Conservation (phyloP, 2,797 vertebrate genomes). For the Mastacembelus armatus region DNA sequence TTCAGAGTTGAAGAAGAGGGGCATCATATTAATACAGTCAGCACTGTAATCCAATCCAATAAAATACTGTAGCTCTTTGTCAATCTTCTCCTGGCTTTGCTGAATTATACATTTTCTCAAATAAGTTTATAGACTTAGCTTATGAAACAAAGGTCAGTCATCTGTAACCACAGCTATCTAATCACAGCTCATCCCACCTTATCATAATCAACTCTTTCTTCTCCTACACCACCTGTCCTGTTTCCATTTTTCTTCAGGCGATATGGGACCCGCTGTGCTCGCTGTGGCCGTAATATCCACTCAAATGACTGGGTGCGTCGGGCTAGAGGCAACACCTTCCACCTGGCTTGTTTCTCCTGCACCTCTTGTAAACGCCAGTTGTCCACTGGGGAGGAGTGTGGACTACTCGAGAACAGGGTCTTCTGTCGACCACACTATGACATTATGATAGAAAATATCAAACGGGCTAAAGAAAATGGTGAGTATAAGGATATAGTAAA, state of each 20-base stretch:
- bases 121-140: too few relatives aligned
- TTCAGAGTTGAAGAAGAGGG: too few relatives aligned
- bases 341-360: constrained; percentile 95
- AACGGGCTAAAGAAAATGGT: constrained; percentile 93
- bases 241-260: constrained; percentile 78
- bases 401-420: constrained; percentile 92
- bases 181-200: too few relatives aligned
- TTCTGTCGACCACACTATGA: constrained; percentile 94
- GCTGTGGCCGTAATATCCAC: constrained; percentile 96
- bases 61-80: too few relatives aligned
- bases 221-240: too few relatives aligned
- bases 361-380: constrained; percentile 95
- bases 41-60: too few relatives aligned
- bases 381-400: constrained; percentile 96
- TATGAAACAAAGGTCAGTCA: too few relatives aligned
- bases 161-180: too few relatives aligned
- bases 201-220: too few relatives aligned
- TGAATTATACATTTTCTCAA: too few relatives aligned
- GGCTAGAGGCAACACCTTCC: constrained; percentile 94
- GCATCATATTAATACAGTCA: too few relatives aligned
- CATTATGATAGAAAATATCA: constrained; percentile 92
- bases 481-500: constrained; percentile 60
- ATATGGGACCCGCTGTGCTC: constrained; percentile 94
- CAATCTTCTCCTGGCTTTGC: too few relatives aligned
- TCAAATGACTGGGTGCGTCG: constrained; percentile 96